These are phyloP conservation scores for Caenorhabditis remanei DNA, from an alignment of 1,140 invertebrate species.

Conservation along the genomic window DNA sequence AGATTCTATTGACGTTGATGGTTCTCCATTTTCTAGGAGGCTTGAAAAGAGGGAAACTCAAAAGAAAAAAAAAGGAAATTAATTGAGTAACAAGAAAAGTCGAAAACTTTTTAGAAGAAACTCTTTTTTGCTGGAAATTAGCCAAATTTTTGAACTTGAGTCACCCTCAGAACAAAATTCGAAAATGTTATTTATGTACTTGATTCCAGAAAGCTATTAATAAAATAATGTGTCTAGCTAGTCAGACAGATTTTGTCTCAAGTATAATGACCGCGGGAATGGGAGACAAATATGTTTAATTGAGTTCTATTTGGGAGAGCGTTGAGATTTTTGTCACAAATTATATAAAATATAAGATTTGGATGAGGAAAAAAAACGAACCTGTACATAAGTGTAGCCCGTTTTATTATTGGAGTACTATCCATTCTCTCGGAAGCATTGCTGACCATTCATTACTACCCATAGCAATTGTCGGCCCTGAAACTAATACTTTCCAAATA, in stretches of 20 bases:
- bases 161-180: too few species aligned
- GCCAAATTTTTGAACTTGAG: neutral
- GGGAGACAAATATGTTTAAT: too few species aligned
- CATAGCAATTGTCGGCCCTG: neutral
- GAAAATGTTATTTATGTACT: neutral
- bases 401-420: neutral
- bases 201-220: neutral
- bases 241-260: too few species aligned
- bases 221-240: too few species aligned
- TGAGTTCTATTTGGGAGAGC: too few species aligned
- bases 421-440: neutral
- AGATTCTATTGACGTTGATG: neutral
- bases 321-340: too few species aligned
- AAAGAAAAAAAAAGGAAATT: constrained; percentile 4
- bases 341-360: too few species aligned
- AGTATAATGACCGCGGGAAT: too few species aligned
- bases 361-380: neutral
- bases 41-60: too few species aligned
- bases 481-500: neutral
- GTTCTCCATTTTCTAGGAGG: neutral
- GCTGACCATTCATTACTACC: neutral
- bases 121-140: neutral
- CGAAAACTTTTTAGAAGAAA: neutral
- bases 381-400: constrained; percentile 37
- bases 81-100: constrained; percentile 1